Evolutionary conservation across 2,113 vertebrate species (phyloP).

Genomic region (Haplotaxodon microlepis): DNA sequence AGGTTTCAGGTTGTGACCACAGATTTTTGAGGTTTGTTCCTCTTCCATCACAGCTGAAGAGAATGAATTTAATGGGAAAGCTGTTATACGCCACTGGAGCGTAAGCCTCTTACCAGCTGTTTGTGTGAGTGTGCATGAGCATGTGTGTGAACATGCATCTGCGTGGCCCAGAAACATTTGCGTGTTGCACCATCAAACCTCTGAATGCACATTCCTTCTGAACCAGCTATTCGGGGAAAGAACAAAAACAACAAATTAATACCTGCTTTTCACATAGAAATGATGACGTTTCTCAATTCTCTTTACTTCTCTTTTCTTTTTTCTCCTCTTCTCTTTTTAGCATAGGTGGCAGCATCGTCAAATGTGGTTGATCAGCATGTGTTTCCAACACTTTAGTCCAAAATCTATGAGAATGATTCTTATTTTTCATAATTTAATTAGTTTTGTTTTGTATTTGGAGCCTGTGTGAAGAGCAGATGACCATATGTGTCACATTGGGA

Average conservation of each 20-base stretch:
- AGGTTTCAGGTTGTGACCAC: background rate
- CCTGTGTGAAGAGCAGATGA: background rate
- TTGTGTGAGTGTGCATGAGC: background rate
- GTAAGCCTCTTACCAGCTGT: constrained; percentile 50
- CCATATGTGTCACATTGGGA: background rate
- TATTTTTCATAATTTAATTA: background rate
- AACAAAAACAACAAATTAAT: background rate
- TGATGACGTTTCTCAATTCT: background rate
- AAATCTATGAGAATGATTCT: background rate
- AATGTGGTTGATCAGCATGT: background rate
- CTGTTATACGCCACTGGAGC: constrained; percentile 22
- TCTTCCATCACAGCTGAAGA: constrained; percentile 9
- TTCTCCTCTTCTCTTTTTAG: background rate
- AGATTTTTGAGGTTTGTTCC: background rate
- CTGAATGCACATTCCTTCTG: background rate
- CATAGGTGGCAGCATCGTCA: background rate
- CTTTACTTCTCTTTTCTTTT: background rate
- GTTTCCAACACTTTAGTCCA: background rate
- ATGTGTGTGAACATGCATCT: background rate
- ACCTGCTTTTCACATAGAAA: background rate
- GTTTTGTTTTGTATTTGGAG: background rate
- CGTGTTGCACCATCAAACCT: background rate
- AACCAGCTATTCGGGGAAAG: background rate
- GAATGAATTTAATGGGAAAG: constrained; percentile 40
- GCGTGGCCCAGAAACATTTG: constrained; percentile 20